Conservation (phyloP, 2,113 vertebrate genomes). For the Rissa tridactyla region DNA sequence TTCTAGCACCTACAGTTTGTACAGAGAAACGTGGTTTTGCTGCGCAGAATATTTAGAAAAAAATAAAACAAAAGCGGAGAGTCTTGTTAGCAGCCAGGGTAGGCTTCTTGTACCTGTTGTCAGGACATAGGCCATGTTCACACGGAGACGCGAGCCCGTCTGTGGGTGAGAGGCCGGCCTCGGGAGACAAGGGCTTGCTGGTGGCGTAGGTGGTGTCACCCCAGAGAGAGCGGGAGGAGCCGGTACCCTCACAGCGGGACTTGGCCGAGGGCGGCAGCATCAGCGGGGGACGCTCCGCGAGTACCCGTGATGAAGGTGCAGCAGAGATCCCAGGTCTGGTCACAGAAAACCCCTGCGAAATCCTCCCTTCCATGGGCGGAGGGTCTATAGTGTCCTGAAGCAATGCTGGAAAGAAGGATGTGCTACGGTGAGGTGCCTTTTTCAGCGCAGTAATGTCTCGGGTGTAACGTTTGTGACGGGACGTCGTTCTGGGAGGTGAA, state of each 20-base stretch:
- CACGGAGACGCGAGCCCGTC: not conserved
- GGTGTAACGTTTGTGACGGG: not conserved
- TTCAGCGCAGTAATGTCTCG: accelerated
- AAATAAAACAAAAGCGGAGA: not conserved
- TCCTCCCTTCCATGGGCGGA: accelerated
- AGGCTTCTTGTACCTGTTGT: not conserved
- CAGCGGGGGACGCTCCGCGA: not conserved
- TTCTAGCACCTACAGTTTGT: constrained; percentile 4
- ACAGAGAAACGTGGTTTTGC: not conserved
- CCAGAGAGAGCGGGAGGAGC: not conserved
- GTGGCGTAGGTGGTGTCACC: not conserved
- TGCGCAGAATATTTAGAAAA: not conserved
- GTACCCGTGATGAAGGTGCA: not conserved
- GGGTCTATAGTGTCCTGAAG: not conserved
- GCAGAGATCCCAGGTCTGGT: not conserved
- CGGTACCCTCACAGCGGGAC: not conserved
- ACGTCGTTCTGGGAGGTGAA: not conserved
- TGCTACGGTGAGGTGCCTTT: not conserved
- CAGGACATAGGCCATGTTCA: not conserved
- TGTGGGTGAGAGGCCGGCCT: not conserved
- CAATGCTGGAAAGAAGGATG: accelerated
- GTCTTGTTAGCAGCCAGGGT: not conserved
- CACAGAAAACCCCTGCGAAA: not conserved
- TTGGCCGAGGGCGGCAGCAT: not conserved
- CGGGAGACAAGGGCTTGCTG: not conserved